These are phyloP conservation scores for Smittia aterrima DNA, from an alignment of 2,888 invertebrate species.

Conservation along the genomic window DNA sequence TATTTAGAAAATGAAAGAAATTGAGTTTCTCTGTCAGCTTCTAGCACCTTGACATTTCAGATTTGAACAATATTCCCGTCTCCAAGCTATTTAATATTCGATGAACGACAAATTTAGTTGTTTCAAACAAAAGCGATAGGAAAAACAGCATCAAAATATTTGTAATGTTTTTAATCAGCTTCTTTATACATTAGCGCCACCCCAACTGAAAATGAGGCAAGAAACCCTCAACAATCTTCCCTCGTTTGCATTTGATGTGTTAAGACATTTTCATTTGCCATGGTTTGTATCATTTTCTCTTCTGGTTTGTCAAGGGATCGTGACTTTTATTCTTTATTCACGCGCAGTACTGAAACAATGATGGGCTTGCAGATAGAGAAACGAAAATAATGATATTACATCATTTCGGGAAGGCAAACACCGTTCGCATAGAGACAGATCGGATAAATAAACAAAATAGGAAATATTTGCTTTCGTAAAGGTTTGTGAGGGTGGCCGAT, in stretches of 20 bases:
- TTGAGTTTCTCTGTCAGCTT: too few species aligned
- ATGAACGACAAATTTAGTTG: background rate
- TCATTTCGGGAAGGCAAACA: background rate
- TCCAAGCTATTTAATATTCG: background rate
- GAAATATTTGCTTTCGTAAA: background rate
- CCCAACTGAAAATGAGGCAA: background rate
- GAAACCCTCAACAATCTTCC: background rate
- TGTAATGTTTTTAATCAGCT: slow-evolving; percentile 9
- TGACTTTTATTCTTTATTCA: background rate
- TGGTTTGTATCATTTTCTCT: slow-evolving; percentile 10
- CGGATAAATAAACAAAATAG: background rate
- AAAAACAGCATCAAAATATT: background rate
- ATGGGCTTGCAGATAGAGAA: background rate
- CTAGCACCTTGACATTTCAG: too few species aligned
- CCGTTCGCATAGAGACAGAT: background rate
- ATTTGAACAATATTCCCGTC: background rate
- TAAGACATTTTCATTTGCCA: slow-evolving; percentile 24
- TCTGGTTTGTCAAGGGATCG: background rate
- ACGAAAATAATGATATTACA: slow-evolving; percentile 4
- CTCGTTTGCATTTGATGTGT: background rate
- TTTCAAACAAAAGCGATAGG: background rate
- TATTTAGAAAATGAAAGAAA: too few species aligned
- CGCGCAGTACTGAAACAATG: background rate
- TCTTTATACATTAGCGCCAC: slow-evolving; percentile 14
- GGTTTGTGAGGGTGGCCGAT: background rate